Evolutionary conservation across 2,113 vertebrate genomes (phyloP).

Genomic region (pig (Sus scrofa)): T2T-Sscrofa CM000827.6:109468001-109468500

Average conservation of each 20-base stretch:
- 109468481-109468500: neutral
- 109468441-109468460: neutral
- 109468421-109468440: neutral
- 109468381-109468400: neutral
- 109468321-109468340: neutral
- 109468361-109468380: neutral
- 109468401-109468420: neutral
- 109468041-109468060: neutral
- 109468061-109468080: neutral
- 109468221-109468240: neutral
- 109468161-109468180: neutral
- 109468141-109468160: neutral
- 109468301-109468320: neutral
- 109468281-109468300: neutral
- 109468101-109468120: neutral
- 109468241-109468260: neutral
- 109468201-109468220: neutral
- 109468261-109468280: neutral
- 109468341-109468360: neutral
- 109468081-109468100: neutral
- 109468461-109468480: neutral
- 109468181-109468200: neutral
- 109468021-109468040: neutral
- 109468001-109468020: neutral
- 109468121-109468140: neutral